phyloP scores from a whole-genome alignment of 2,113 vertebrate species.

The Zapornia atra region DNA sequence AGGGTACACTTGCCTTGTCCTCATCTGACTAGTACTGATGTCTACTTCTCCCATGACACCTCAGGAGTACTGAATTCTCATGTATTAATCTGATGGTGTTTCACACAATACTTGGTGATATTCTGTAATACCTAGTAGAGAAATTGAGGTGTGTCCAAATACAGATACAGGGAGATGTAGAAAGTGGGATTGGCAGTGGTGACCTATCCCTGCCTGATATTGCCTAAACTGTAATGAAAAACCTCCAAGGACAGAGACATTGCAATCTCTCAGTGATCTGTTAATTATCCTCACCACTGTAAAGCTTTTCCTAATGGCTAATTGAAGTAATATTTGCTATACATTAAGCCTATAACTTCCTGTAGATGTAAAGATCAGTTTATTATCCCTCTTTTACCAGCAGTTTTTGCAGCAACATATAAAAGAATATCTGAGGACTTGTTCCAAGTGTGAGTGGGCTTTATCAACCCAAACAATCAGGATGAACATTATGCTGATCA shows the following conservation, averaged over 20 bases:
- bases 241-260: not conserved
- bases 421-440: not conserved
- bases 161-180: not conserved
- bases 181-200: not conserved
- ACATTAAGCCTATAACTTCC: not conserved
- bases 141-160: not conserved
- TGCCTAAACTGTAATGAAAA: not conserved
- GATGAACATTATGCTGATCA: not conserved
- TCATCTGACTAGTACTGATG: not conserved
- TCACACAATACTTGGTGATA: not conserved
- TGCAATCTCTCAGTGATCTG: not conserved
- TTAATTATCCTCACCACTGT: not conserved
- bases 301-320: not conserved
- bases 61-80: not conserved
- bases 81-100: not conserved
- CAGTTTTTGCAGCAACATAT: not conserved
- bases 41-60: not conserved
- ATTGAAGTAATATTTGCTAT: not conserved
- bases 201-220: not conserved
- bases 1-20: not conserved
- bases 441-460: fast-evolving
- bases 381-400: not conserved
- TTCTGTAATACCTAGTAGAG: not conserved
- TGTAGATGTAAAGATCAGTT: not conserved
- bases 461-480: not conserved